Evolutionary conservation across 35 echinoderm and acorn worm genomes (phyloP), one percentile per base, ranked within the genome.

Genomic region (Heliocidaris erythrogramma): DNA sequence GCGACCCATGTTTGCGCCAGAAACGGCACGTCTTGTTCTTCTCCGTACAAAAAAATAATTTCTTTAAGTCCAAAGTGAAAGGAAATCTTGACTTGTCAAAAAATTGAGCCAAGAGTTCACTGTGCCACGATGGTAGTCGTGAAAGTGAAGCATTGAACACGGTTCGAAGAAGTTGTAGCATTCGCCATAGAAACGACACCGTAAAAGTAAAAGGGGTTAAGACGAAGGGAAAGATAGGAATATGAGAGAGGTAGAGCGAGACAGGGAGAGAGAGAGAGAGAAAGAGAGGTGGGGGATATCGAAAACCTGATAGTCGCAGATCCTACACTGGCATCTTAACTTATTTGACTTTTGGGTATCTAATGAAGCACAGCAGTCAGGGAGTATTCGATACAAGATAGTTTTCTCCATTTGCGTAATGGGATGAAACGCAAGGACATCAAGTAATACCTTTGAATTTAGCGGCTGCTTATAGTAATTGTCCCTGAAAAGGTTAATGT

Each of bases 401-500:
- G 65, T 78, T 78, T 78, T 27, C 65, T 78, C 65, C 27, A 78
- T 78, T 78, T 78, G 65, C 18, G 65, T 78, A 78, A 78, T 78
- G 65, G 65, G 65, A 78, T 78, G 65, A 78, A 78, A 78, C 65
- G 27, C 65, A 78, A n/a, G 27, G 65, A 78, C 65, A 21, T 78
- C 65, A 78, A 78, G 65, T 78, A 78, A 78, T 78, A 78, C 65
- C 21, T 78, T 78, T 78, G 65, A 5, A n/a, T 78, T 78, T 78
- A 78, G 65, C 47, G 87, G 17, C 29, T 89, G 32, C 47, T 35
- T 42, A 13, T 48, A 13, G 31, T 89, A 89, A 89, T 89, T 48
- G 87, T 27, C 47, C 42, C 87, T 89, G 87, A 89, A 89, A 89
- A 89, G 87, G 87, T 89, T 89, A 89, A 89, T 89, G 87, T 48